Evolutionary conservation across 30 jellyfish, hydroid and myxozoan species (phyloP), one percentile per base, ranked within the genome.

Genomic region (Pseudorhiza aurosa): DNA sequence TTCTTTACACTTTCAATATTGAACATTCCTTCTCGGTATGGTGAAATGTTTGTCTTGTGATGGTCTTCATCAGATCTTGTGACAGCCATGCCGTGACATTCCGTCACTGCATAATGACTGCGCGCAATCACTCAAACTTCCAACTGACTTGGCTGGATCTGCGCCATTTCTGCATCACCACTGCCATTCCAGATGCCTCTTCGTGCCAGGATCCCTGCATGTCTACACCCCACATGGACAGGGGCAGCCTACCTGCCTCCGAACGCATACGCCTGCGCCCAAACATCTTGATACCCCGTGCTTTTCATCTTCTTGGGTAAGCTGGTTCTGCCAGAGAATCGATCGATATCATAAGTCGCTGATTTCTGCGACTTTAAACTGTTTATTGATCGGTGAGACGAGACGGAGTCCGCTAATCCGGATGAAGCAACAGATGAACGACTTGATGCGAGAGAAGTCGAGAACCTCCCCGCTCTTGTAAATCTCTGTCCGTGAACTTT

Each of bases 251-350:
- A 83, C 31, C 95, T 31, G 12, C 95, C 95, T 7, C 95, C 95
- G 49, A 69, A 83, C 1, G 87, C 65, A 51, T 69, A 83, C 0
- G 95, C 95, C 22, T 83, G 95, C 24, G 95, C 95, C 95, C 95
- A 83, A 17, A 83, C 28, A 28, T 64, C 88, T 15, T 75, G 82
- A 22, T 73, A 58, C 33, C 88, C 86, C 24, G 63, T 40, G 28
- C 81, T 40, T 29, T 60, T 70, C 69, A 83, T 39, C 15, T 83
- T 58, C 72, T 64, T 40, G 24, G 81, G 75, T 19, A 47, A 12
- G 1, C 72, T 58, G 32, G 45, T 57, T 0, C 81, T 56, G n/a
- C 95, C 95, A 32, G 71, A 59, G 58, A 83, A 83, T 51, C 86
- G 44, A 37, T 83, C 95, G 21, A 83, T 72, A 10, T 72, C 65